Base-by-base conservation (phyloP, 2,113 vertebrate genomes). In the Potamarius usumacintae region DNA sequence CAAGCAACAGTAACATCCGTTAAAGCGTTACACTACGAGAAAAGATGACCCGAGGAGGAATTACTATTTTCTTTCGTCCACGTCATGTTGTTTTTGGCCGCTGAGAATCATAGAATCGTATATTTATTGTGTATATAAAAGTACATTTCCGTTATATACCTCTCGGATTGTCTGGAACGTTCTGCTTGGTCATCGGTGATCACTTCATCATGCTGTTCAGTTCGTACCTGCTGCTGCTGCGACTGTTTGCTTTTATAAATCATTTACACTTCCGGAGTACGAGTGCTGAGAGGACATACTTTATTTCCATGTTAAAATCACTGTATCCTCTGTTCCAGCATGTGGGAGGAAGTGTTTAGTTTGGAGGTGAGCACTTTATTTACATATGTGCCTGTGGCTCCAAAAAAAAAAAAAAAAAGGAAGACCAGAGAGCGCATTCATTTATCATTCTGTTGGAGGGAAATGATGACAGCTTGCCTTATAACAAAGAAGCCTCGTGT, bases 191-290 rank as follows among this genome's bases (percentile, higher is more conserved):
- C 57, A 60, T 77, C 57, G 42, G 85, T 20, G 18, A 30, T 76
- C 82, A 50, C 58, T 12, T 77, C 15, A 62, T 80, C 80, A 79
- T 55, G 14, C 55, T 50, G 27, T 57, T 65, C 72, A 85, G 88
- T 79, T 20, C 58, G 0, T 83, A 17, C 81, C 85, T 88, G 88
- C 88, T 55, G 12, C n/a, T 20, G 27, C 42, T 42, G 42, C 7
- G 79, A 62, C 71, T 81, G 85, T 52, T 83, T 53, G 25, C 71
- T 85, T 30, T 76, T 87, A 87, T 89, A 88, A 88, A 91, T 90
- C 79, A 86, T 86, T 77, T 71, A 78, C 82, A 84, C 58, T 25
- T 87, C 79, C 60, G 65, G 81, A 89, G 53, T 57, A 72, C 3
- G 62, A 90, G 67, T 60, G 57, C 84, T 60, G 42, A 67, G 81